Evolutionary conservation across 1,140 invertebrate species (phyloP).

Genomic region (Mactra quadrangularis): DNA sequence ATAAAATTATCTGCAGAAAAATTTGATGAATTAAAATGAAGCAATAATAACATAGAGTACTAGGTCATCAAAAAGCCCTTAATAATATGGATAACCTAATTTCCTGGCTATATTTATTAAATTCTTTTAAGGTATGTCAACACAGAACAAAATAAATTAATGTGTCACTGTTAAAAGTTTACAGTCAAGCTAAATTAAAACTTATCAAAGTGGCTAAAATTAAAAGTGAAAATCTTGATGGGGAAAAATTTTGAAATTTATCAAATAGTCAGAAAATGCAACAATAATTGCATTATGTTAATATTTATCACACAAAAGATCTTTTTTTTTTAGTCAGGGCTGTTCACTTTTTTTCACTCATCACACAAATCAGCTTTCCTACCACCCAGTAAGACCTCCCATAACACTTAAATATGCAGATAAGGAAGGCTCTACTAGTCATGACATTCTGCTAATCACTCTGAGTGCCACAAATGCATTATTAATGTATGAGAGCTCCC

Average conservation of each 20-base stretch:
- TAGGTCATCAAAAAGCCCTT: background rate
- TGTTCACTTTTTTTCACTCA: background rate
- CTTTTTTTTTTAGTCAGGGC: background rate
- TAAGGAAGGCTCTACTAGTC: conserved; percentile 18
- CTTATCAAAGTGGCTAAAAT: no score
- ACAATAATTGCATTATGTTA: no score
- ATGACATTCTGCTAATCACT: conserved; percentile 41
- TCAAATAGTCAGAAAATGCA: no score
- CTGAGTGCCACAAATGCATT: conserved; percentile 49
- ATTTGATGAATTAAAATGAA: background rate
- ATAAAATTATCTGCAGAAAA: conserved; percentile 2
- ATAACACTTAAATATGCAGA: background rate
- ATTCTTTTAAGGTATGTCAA: background rate
- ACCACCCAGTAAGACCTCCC: no score
- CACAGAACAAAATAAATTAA: background rate
- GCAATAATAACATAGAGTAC: conserved; percentile 12
- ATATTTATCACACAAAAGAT: no score
- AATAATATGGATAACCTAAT: conserved; percentile 33
- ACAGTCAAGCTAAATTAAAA: no score
- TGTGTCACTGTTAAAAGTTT: no score
- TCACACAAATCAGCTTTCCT: background rate
- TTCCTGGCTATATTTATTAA: background rate
- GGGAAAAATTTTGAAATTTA: no score
- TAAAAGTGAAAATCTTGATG: no score
- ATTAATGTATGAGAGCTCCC: conserved; percentile 47